phyloP scores from a whole-genome alignment of 2,797 vertebrate genomes.

The Manis crassicaudata region DNA sequence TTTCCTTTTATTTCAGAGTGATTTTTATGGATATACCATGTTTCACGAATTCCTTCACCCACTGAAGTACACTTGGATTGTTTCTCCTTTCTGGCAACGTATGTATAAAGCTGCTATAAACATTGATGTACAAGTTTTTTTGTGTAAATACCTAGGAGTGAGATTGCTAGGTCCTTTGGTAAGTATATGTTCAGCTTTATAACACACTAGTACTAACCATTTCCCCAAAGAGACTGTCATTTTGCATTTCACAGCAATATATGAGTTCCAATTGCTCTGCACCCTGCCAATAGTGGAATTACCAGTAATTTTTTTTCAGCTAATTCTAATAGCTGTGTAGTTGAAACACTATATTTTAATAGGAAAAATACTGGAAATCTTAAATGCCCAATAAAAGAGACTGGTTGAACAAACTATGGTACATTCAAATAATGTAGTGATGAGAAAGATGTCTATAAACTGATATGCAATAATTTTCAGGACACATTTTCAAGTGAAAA shows the following conservation, averaged over 20 bases:
- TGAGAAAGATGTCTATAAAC: conserved; percentile 7
- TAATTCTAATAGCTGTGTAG: conserved; percentile 2
- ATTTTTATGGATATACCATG: not conserved
- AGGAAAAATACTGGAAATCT: conserved; percentile 29
- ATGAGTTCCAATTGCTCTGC: not conserved
- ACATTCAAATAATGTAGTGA: conserved; percentile 17
- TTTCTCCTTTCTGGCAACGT: not conserved
- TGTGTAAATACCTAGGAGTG: not conserved
- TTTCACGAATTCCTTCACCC: not conserved
- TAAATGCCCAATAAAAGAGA: not conserved
- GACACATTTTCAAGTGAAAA: conserved; percentile 8
- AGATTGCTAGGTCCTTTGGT: not conserved
- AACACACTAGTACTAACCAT: not conserved
- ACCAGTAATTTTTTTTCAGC: not conserved
- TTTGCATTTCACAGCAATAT: not conserved
- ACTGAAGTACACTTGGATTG: not conserved
- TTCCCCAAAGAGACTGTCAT: not conserved
- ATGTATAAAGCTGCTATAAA: not conserved
- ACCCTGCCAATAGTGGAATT: not conserved
- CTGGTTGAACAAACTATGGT: not conserved
- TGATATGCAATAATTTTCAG: conserved; percentile 8
- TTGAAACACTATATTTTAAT: conserved; percentile 43
- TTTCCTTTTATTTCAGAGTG: conserved; percentile 3
- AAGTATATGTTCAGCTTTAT: not conserved
- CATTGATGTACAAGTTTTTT: not conserved